Base-by-base conservation (phyloP, 64 coral and sea anemone species). In the Montipora sp. region DNA sequence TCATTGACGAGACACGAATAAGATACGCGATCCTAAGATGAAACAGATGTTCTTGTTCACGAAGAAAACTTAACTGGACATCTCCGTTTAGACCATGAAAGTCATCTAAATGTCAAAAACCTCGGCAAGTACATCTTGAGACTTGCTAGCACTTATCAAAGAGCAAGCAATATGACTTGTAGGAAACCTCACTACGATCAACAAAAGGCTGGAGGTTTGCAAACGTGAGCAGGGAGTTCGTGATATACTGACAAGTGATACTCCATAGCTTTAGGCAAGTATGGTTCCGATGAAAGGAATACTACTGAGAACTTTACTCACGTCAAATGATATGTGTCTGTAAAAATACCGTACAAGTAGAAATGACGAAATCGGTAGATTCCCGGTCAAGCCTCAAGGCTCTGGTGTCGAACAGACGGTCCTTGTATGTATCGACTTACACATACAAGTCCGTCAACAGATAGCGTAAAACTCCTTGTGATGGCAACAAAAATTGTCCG, bases 31-130 rank as follows among this genome's bases (percentile, higher is more conserved):
- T 20, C 44, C 46, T 13, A 72, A 71, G 46, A 72, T 7, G 11
- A n/a, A 85, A 47, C 65, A 72, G 65, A 85, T 70, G 82, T 85
- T 70, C 7, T 50, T 19, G 16, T 18, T 85, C 45, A 48, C 61
- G 18, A 68, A 72, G 18, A 21, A 84, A 85, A 85, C 2, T 85
- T 22, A 49, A 71, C 61, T 18, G 18, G 49, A 71, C 45, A 59
- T 4, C 53, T 81, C 12, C 12, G 60, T 9, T 60, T 23, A 20
- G 12, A 63, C 60, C 60, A 63, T 14, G 14, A 11, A 63, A 63
- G 60, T 16, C 3, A 63, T 63, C 10, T 3, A 63, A 63, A 16
- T 63, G 4, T 60, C 22, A 47, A 44, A 46, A 49, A 19, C 15
- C 49, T 78, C 47, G 16, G 15, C 47, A 8, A 36, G 63, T 72